phyloP scores from a whole-genome alignment of 1,140 invertebrate genomes.

The Lepidurus packardi region DNA sequence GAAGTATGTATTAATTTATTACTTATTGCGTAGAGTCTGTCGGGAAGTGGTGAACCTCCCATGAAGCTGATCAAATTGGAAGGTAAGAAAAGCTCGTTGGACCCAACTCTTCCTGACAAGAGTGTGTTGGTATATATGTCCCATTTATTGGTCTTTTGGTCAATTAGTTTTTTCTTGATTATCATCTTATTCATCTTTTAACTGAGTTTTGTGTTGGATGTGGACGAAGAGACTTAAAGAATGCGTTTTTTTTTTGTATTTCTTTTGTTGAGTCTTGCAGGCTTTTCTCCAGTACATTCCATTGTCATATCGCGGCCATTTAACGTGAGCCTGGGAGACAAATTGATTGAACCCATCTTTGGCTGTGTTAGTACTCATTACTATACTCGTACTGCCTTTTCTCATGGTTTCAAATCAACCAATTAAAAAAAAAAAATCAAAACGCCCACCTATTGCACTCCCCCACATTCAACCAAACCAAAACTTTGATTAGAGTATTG shows the following conservation, averaged over 20 bases:
- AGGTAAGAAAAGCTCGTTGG: not conserved
- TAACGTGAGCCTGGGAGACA: conserved; percentile 18
- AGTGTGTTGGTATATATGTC: not conserved
- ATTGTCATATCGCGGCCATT: conserved; percentile 13
- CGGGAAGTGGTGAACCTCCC: not conserved
- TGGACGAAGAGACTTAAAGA: conserved; percentile 4
- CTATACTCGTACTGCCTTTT: conserved; percentile 14
- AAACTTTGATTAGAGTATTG: not conserved
- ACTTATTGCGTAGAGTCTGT: not conserved
- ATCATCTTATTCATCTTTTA: not conserved
- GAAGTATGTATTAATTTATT: not conserved
- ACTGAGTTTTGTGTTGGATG: not conserved
- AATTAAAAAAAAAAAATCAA: not conserved
- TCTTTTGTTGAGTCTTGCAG: conserved; percentile 21
- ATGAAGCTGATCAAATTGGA: conserved; percentile 2
- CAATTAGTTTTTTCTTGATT: not conserved
- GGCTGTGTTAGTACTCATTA: conserved; percentile 21
- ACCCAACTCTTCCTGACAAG: not conserved
- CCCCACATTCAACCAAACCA: not conserved
- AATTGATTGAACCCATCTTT: conserved; percentile 4
- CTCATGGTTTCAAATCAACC: not conserved
- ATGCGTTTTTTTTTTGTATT: conserved; percentile 22
- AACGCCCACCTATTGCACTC: conserved; percentile 3
- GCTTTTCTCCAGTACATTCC: conserved; percentile 1
- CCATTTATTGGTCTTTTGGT: not conserved